A percentile compares a stretch with the other conserved stretches of the same genome.
These are phyloP conservation scores for Corvus hawaiiensis DNA, from an alignment of 2,113 vertebrate species.

Conservation along the genomic window DNA sequence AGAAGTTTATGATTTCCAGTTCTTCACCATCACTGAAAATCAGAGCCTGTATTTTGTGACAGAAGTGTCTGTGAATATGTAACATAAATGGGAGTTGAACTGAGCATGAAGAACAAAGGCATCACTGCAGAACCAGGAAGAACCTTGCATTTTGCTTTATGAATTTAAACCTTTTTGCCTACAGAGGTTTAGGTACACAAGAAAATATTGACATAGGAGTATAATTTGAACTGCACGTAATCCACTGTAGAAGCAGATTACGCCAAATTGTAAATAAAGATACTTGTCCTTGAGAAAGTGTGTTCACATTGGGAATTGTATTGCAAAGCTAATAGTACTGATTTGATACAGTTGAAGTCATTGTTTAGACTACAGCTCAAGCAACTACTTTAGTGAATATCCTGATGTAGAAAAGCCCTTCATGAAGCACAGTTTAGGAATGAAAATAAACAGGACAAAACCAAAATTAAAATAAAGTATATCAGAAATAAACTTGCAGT, in stretches of 20 bases:
- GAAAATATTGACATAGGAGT: neutral
- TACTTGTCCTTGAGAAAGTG: neutral
- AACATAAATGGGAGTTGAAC: neutral
- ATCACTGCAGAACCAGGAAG: neutral
- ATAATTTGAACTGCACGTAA: neutral
- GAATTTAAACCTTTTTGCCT: neutral
- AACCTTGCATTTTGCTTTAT: neutral
- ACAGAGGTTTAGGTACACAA: neutral
- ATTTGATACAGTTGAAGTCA: neutral
- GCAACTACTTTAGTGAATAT: neutral
- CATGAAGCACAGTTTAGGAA: neutral
- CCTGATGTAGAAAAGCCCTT: neutral
- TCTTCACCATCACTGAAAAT: neutral
- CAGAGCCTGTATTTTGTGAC: neutral
- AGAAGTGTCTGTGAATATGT: neutral
- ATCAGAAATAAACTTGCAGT: neutral
- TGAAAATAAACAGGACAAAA: neutral
- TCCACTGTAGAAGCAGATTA: neutral
- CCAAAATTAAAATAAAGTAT: neutral
- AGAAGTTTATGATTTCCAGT: neutral
- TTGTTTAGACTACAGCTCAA: neutral
- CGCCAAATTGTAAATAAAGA: neutral
- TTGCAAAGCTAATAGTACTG: neutral
- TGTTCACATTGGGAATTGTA: neutral
- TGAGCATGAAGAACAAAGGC: neutral